Conservation (phyloP, 2,113 vertebrate species). For the Lepisosteus osseus region DNA sequence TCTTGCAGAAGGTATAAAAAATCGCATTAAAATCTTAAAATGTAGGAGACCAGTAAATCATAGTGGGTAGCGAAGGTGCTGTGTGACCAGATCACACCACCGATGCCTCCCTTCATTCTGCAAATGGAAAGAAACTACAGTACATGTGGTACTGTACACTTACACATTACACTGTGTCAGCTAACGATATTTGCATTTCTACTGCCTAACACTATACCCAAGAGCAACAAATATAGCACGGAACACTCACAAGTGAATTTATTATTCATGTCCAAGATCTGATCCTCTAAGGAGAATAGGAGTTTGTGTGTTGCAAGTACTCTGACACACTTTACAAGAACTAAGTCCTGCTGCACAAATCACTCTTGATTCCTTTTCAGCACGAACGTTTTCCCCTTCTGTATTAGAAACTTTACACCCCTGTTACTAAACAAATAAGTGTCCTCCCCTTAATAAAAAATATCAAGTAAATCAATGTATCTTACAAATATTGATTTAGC, state of each 20-base stretch:
- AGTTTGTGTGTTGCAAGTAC: no score
- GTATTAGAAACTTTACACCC: no score
- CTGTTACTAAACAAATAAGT: no score
- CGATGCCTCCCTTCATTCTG: not conserved
- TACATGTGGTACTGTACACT: not conserved
- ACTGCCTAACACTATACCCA: not conserved
- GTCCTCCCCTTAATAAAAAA: no score
- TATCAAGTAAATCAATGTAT: no score
- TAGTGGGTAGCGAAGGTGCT: not conserved
- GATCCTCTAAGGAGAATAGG: not conserved
- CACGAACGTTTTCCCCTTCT: no score
- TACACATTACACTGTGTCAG: not conserved
- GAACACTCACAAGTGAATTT: not conserved
- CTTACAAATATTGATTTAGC: no score
- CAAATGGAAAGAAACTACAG: not conserved
- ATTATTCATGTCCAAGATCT: not conserved
- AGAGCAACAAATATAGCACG: not conserved
- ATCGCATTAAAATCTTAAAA: slow-evolving; percentile 48
- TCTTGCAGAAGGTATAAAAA: slow-evolving; percentile 50
- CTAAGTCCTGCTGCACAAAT: no score
- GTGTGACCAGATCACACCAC: not conserved
- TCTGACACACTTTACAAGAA: no score
- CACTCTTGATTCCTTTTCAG: no score
- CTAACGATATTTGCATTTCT: not conserved
- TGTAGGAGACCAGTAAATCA: slow-evolving; percentile 16